Evolutionary conservation across 2,888 invertebrate genomes (phyloP).

Genomic region (Parasteatoda lunata): DNA sequence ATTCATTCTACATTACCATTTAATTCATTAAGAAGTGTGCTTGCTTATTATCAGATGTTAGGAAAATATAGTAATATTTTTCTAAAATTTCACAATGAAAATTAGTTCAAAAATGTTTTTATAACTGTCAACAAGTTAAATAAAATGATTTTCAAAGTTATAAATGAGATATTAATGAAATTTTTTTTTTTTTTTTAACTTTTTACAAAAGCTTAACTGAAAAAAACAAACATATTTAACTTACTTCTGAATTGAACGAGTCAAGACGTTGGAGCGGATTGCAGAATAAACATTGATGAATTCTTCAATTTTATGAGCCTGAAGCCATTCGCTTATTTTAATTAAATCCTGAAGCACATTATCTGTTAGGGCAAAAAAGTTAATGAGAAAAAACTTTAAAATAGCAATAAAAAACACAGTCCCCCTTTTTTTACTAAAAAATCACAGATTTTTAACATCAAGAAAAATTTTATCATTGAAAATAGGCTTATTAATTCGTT

Average conservation of each 20-base stretch:
- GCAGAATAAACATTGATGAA: conserved; percentile 80
- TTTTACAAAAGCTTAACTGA: too few species aligned
- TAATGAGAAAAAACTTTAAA: neutral
- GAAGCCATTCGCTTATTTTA: conserved; percentile 89
- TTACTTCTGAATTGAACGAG: conserved; percentile 74
- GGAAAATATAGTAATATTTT: too few species aligned
- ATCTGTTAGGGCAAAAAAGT: conserved; percentile 72
- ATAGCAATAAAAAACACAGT: neutral
- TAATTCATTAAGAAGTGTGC: too few species aligned
- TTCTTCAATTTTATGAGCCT: conserved; percentile 83
- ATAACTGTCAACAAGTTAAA: too few species aligned
- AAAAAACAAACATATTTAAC: neutral
- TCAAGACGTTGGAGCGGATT: conserved; percentile 73
- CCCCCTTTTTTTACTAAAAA: neutral
- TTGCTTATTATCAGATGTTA: too few species aligned
- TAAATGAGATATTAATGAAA: too few species aligned
- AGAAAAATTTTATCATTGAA: neutral
- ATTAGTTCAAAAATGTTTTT: too few species aligned
- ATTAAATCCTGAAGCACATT: conserved; percentile 82
- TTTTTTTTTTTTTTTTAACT: too few species aligned
- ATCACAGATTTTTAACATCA: neutral
- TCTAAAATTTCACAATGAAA: too few species aligned
- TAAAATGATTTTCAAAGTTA: conserved; percentile 42
- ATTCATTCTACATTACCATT: too few species aligned
- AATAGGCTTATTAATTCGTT: neutral